Evolutionary conservation across 2,797 vertebrate species (phyloP).

Genomic region (Poecile montanus): DNA sequence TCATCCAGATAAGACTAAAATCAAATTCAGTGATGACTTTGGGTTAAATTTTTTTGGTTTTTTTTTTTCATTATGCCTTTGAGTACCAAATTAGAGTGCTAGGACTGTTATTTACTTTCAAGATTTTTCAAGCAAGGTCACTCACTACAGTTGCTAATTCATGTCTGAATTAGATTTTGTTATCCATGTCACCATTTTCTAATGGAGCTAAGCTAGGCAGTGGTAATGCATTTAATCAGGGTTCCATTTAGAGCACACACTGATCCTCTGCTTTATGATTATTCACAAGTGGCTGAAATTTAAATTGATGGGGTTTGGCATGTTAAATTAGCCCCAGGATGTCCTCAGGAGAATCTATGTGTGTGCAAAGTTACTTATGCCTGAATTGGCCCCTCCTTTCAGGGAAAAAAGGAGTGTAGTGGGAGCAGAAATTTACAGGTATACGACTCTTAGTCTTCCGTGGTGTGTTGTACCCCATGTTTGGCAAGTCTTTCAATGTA

Average conservation of each 20-base stretch:
- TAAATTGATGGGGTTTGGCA: neutral
- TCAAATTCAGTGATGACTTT: constrained; percentile 1
- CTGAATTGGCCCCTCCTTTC: neutral
- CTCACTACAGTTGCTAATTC: neutral
- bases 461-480: neutral
- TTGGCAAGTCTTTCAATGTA: neutral
- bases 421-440: neutral
- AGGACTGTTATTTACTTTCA: neutral
- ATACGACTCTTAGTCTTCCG: neutral
- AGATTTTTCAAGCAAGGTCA: neutral
- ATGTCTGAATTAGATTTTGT: neutral
- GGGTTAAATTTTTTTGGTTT: neutral
- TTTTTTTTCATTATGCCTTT: neutral
- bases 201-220: neutral
- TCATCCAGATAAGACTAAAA: constrained; percentile 7
- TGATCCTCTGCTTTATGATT: constrained; percentile 11
- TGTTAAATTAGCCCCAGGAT: neutral
- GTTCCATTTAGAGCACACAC: neutral
- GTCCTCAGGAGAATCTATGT: neutral
- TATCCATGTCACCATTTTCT: neutral
- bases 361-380: neutral
- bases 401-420: neutral
- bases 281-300: neutral
- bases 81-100: neutral
- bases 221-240: neutral